Percentiles rank a stretch among this genome's conserved stretches.
Evolutionary conservation across 2,888 invertebrate genomes (phyloP).

Genomic region (Dynastes hyllus): DNA sequence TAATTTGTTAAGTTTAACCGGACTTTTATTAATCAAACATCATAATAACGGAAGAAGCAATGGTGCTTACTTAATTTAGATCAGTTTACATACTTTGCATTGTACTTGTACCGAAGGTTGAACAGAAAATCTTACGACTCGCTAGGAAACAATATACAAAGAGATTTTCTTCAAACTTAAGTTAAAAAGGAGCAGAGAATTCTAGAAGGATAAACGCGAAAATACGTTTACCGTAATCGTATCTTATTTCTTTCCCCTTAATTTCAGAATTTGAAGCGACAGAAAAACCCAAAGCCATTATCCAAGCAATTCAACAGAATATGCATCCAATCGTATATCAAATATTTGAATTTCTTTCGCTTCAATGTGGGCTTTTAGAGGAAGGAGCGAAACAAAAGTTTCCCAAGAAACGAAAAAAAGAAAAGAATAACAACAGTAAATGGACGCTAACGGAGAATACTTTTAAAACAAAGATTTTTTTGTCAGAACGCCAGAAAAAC

Average conservation of each 20-base stretch:
- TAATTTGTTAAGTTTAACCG: too few species aligned
- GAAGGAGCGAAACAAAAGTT: conserved; percentile 1
- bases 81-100: too few species aligned
- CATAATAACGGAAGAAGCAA: too few species aligned
- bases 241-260: background rate
- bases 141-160: too few species aligned
- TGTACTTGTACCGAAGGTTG: too few species aligned
- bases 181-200: too few species aligned
- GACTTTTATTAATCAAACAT: too few species aligned
- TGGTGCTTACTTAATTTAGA: too few species aligned
- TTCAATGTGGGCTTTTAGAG: conserved; percentile 5
- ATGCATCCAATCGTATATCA: background rate
- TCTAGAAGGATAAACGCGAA: too few species aligned
- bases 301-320: background rate
- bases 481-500: conserved; percentile 11
- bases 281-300: background rate
- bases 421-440: conserved; percentile 21
- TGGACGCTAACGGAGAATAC: conserved; percentile 22
- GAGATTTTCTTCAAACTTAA: too few species aligned
- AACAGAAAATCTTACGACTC: too few species aligned
- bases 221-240: too few species aligned
- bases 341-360: background rate
- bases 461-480: conserved; percentile 31
- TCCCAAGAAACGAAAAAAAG: background rate
- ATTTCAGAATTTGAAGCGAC: background rate